Evolutionary conservation across 2,797 vertebrate species (phyloP), one percentile per base, ranked within the genome.

Genomic region (Numenius phaeopus): DNA sequence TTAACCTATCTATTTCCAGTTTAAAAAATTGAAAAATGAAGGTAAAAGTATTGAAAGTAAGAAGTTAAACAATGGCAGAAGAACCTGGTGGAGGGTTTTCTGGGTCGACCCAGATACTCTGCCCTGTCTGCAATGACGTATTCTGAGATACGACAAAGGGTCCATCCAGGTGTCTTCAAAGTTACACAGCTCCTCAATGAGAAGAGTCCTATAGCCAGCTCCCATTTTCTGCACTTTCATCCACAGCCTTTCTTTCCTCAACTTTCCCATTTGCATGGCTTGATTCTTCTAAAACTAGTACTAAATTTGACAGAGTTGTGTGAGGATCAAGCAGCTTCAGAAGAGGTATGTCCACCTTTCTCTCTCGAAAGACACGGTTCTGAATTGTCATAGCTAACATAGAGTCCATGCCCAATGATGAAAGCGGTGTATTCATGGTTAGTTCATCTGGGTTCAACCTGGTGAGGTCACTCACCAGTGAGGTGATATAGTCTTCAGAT

Each of bases 361-460:
- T 97, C 32, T 98, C 98, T 59, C 97, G 97, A 80, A 98, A 99
- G 46, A 99, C 97, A 13, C 83, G 97, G 96, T 98, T 99, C 87
- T 99, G 99, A 94, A 99, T 78, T 54, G 99, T 99, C 98, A 99
- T 99, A 32, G 98, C 98, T 97, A 98, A 97, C 99, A 99, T 98
- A n/a, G 99, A 99, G 94, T 99, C 99, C 57, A 99, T 95, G 58
- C 99, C 99, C 71, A 99, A 69, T 4, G 98, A 97, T 0, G 88
- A 97, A 62, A 99, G 98, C 9, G 46, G 11, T 2, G 96, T 97
- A 2, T 98, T 97, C 49, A 98, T 98, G 58, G 95, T 97, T 37
- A 99, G 83, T 8, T 99, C 98, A 24, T 95, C 97, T 42, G 88
- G 8, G 7, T 97, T 98, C 66, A 97, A 13, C 20, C 95, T 90